Evolutionary conservation across 2,113 vertebrate genomes (phyloP).

Genomic region (Oncorhynchus keta): DNA sequence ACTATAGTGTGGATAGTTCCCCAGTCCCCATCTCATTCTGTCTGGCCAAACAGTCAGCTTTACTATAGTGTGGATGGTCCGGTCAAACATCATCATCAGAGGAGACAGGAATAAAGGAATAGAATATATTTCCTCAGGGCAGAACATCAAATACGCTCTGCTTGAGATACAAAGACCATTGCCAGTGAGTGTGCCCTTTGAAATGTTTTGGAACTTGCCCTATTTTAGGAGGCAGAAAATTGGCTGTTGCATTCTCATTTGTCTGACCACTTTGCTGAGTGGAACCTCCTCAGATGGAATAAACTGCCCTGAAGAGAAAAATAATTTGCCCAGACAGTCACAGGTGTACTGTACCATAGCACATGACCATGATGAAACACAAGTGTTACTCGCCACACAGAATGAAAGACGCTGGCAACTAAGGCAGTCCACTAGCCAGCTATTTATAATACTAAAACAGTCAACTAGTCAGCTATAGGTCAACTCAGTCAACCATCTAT

Average conservation of each 20-base stretch:
- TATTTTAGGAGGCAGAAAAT: conserved; percentile 16
- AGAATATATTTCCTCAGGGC: conserved; percentile 14
- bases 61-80: neutral
- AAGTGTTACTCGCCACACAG: neutral
- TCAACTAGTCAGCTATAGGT: too few relatives aligned
- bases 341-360: neutral
- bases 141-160: neutral
- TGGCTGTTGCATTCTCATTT: neutral
- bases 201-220: conserved; percentile 13
- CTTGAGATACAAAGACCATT: neutral
- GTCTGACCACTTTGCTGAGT: conserved; percentile 1
- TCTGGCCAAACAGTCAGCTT: too few relatives aligned
- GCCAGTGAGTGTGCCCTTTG: neutral
- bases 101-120: conserved; percentile 4
- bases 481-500: too few relatives aligned
- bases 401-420: too few relatives aligned
- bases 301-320: conserved; percentile 3
- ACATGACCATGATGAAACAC: neutral
- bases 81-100: neutral
- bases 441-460: too few relatives aligned
- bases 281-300: conserved; percentile 7
- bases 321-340: neutral
- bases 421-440: too few relatives aligned
- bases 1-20: too few relatives aligned
- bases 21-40: too few relatives aligned